Conservation (phyloP, 2,113 vertebrate genomes). For the Semicossyphus pulcher region DNA sequence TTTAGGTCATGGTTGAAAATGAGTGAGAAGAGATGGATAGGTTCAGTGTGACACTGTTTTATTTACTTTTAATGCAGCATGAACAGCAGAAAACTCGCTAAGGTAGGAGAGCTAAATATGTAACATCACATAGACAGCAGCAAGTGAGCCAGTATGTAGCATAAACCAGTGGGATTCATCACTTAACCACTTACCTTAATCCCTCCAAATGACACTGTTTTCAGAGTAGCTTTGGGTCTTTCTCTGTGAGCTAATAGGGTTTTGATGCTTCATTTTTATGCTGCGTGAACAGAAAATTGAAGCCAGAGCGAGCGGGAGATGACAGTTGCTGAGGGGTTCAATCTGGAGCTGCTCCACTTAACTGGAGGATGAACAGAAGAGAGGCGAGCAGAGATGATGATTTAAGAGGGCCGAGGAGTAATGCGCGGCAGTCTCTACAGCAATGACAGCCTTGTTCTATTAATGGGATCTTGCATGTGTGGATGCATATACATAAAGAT, state of each 20-base stretch:
- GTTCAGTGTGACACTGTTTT: constrained; percentile 17
- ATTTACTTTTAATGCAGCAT: constrained; percentile 22
- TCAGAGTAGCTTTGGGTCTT: constrained; percentile 26
- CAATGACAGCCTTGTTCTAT: constrained; percentile 43
- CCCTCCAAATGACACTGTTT: constrained; percentile 30
- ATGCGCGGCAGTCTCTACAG: constrained; percentile 42
- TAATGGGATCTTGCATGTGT: constrained; percentile 32
- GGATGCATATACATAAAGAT: neutral
- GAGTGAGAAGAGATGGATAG: constrained; percentile 21
- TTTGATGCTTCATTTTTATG: constrained; percentile 58
- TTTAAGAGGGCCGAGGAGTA: constrained; percentile 61
- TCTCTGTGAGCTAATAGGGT: constrained; percentile 50
- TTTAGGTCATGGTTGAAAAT: constrained; percentile 34
- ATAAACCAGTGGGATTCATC: constrained; percentile 5
- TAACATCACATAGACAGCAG: neutral
- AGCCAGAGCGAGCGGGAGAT: constrained; percentile 42
- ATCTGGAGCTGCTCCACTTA: constrained; percentile 71
- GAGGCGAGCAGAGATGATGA: constrained; percentile 55
- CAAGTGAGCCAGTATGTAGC: neutral
- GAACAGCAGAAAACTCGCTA: neutral
- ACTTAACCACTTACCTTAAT: constrained; percentile 44
- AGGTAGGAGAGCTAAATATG: neutral
- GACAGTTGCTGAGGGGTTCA: constrained; percentile 66
- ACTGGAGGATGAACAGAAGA: constrained; percentile 66
- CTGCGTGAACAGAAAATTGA: constrained; percentile 56